Evolutionary conservation across 2,888 invertebrate genomes (phyloP).

Genomic region (Pristionchus mayeri): DNA sequence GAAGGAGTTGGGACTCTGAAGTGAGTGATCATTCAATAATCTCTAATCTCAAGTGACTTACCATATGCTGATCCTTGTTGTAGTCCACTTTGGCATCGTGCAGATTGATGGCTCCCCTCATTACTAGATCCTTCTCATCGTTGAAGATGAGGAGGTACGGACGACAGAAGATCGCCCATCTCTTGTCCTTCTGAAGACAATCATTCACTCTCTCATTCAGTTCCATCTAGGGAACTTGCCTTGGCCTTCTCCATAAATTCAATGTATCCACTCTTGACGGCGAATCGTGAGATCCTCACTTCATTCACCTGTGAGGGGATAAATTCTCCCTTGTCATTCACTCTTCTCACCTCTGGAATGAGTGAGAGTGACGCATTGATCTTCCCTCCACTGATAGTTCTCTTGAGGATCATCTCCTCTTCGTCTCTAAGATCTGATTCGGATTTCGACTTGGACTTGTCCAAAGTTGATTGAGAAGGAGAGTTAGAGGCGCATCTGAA

Average conservation of each 20-base stretch:
- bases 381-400: slow-evolving; percentile 67
- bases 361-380: slow-evolving; percentile 60
- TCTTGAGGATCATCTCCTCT: slow-evolving; percentile 66
- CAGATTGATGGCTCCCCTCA: slow-evolving; percentile 96
- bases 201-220: no score
- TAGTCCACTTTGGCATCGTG: slow-evolving; percentile 98
- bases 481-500: slow-evolving; percentile 51
- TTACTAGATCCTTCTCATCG: slow-evolving; percentile 97
- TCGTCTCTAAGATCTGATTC: slow-evolving; percentile 62
- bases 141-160: slow-evolving; percentile 99
- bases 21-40: neutral
- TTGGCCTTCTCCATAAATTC: slow-evolving; percentile 98
- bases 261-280: slow-evolving; percentile 94
- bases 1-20: slow-evolving; percentile 79
- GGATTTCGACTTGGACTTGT: slow-evolving; percentile 64
- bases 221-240: no score
- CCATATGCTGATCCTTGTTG: slow-evolving; percentile 95
- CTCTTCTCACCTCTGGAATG: slow-evolving; percentile 63
- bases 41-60: slow-evolving; percentile 76
- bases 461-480: slow-evolving; percentile 55
- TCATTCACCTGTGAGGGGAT: slow-evolving; percentile 79
- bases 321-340: no score
- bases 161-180: slow-evolving; percentile 88
- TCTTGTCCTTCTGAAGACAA: slow-evolving; percentile 48
- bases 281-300: slow-evolving; percentile 95